Conservation (phyloP, 2,113 vertebrate genomes). For the Prunella fulvescens region DNA sequence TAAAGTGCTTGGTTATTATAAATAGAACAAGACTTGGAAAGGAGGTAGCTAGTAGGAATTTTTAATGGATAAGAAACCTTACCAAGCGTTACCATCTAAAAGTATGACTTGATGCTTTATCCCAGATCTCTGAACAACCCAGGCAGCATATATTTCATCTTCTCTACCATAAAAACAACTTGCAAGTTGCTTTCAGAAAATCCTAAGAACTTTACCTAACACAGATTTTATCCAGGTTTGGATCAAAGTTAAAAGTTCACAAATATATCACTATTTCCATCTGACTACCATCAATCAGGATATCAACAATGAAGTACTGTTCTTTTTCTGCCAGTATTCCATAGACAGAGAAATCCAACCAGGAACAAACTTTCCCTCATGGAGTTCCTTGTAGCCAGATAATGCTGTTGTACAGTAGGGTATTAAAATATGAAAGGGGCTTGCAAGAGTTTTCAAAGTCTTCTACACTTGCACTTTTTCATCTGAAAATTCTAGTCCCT, state of each 20-base stretch:
- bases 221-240: not conserved
- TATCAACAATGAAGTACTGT: not conserved
- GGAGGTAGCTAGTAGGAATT: slow-evolving; percentile 39
- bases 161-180: not conserved
- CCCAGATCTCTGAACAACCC: not conserved
- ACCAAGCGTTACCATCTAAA: not conserved
- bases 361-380: not conserved
- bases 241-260: not conserved
- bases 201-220: not conserved
- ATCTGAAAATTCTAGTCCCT: not conserved
- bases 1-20: slow-evolving; percentile 36
- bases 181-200: not conserved
- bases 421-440: not conserved
- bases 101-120: not conserved
- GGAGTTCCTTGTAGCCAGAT: not conserved
- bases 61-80: not conserved
- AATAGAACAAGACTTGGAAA: slow-evolving; percentile 9
- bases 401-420: not conserved
- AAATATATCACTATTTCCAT: not conserved
- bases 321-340: not conserved
- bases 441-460: not conserved
- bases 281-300: not conserved
- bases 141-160: not conserved
- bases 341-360: not conserved
- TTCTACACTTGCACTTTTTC: not conserved